Evolutionary conservation across 1,140 invertebrate genomes (phyloP), one percentile per base, ranked within the genome.

Genomic region (Apis laboriosa): DNA sequence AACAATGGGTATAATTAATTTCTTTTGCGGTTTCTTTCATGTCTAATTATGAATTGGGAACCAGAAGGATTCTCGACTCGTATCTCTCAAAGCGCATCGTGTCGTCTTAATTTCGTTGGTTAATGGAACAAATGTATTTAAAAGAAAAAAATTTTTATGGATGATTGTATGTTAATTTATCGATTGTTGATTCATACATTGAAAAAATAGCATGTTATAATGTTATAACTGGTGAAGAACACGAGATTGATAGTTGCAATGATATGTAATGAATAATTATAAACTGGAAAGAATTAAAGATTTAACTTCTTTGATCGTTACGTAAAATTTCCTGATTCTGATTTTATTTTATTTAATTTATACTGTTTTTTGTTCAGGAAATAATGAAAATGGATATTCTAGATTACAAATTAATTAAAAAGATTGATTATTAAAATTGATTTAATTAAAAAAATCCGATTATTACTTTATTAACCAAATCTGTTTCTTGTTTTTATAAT

Each of bases 21-120:
- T 58, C 72, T 76, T 81, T 67, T n/a, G 73, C 72, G 79, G 79
- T 67, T 81, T 76, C 79, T 67, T 58, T 81, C 63, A 53, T 81
- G 63, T 67, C 12, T 67, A 58, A 76, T 80, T 80, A 51, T 15
- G 56, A 70, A 71, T 83, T 71, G 21, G 49, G 11, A 51, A 64
- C 8, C 0, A 28, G 49, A 51, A 11, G 75, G n/a, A 24, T 21
- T 4, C 28, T 1, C 55, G 24, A 24, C 11, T 9, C 17, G 9
- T 8, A 13, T 4, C 8, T n/a, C 8, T 7, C 1, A 9, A 19
- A 17, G 17, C 19, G 3, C 9, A 55, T 0, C 5, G 24, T 55
- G 13, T 51, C 9, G 24, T 24, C 43, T 77, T 53, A 8, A 8
- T 19, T 60, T 19, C 8, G 9, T 19, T 34, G 51, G 2, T 56